Evolutionary conservation across 2,113 vertebrate genomes (phyloP).

Genomic region (Okapia johnstoni): DNA sequence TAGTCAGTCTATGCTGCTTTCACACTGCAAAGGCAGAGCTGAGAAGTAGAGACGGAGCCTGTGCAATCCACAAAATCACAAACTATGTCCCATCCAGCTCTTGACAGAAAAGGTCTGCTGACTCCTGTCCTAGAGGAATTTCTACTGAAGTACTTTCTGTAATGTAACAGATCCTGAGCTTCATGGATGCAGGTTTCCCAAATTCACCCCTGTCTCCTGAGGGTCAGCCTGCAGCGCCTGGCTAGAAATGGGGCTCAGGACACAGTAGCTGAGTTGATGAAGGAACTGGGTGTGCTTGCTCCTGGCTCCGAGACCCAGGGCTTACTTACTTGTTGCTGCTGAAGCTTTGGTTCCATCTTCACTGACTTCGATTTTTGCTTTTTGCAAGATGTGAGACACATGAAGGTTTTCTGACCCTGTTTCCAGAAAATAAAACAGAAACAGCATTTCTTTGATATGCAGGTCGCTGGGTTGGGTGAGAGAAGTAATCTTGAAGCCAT

Average conservation of each 20-base stretch:
- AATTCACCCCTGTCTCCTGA: fast-evolving
- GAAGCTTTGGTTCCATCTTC: slow-evolving; percentile 97
- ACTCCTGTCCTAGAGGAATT: not conserved
- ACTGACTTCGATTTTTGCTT: slow-evolving; percentile 94
- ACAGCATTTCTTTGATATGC: not conserved
- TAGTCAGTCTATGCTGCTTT: not conserved
- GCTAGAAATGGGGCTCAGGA: fast-evolving
- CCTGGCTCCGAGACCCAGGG: not conserved
- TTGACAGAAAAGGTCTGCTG: not conserved
- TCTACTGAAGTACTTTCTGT: not conserved
- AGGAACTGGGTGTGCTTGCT: fast-evolving
- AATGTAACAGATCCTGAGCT: not conserved
- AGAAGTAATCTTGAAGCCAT: not conserved
- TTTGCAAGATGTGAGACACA: slow-evolving; percentile 92
- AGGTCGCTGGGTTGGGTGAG: not conserved
- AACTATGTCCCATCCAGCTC: not conserved
- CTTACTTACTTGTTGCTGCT: slow-evolving; percentile 93
- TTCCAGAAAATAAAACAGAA: slow-evolving; percentile 41
- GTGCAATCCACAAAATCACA: not conserved
- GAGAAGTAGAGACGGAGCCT: not conserved
- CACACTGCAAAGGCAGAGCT: fast-evolving
- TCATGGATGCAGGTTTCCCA: fast-evolving
- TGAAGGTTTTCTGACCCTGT: slow-evolving; percentile 87
- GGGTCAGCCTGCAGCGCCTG: not conserved
- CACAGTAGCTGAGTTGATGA: fast-evolving